Conservation (phyloP, 1,140 invertebrate species). For the Drosophila tristis region DNA sequence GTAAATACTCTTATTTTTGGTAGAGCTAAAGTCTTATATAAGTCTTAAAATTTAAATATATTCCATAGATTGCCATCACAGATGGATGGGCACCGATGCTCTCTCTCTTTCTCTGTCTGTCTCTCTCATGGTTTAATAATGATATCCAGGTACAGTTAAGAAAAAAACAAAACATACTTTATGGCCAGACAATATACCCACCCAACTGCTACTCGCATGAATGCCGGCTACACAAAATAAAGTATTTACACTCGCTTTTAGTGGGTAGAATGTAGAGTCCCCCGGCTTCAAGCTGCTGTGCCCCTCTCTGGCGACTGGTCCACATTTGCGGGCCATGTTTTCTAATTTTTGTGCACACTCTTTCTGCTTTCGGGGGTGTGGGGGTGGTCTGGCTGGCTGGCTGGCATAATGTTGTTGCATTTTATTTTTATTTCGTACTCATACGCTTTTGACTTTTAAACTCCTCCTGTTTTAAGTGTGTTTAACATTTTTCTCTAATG, state of each 20-base stretch:
- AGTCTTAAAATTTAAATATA: too few relatives aligned
- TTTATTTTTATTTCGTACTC: conserved; percentile 69
- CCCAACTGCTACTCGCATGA: too few relatives aligned
- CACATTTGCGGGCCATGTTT: conserved; percentile 41
- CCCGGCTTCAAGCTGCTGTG: neutral
- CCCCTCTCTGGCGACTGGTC: neutral
- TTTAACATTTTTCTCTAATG: conserved; percentile 80
- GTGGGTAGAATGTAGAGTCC: conserved; percentile 11
- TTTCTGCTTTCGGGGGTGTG: neutral
- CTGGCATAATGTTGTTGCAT: conserved; percentile 29
- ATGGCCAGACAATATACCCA: too few relatives aligned
- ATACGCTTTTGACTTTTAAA: conserved; percentile 76
- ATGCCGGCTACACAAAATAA: conserved; percentile 39
- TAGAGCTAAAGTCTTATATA: too few relatives aligned
- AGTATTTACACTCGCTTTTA: conserved; percentile 65
- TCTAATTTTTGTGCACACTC: conserved; percentile 54
- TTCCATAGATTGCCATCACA: too few relatives aligned
- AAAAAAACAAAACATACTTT: too few relatives aligned
- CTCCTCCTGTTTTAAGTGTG: conserved; percentile 63
- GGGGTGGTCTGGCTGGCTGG: too few relatives aligned
- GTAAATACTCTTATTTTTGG: too few relatives aligned
- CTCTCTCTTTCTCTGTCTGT: too few relatives aligned
- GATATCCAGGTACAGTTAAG: too few relatives aligned
- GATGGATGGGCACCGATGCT: too few relatives aligned
- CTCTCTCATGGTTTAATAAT: too few relatives aligned